Base-by-base conservation (phyloP, 1,140 invertebrate genomes). In the Drosophila aff. region DNA sequence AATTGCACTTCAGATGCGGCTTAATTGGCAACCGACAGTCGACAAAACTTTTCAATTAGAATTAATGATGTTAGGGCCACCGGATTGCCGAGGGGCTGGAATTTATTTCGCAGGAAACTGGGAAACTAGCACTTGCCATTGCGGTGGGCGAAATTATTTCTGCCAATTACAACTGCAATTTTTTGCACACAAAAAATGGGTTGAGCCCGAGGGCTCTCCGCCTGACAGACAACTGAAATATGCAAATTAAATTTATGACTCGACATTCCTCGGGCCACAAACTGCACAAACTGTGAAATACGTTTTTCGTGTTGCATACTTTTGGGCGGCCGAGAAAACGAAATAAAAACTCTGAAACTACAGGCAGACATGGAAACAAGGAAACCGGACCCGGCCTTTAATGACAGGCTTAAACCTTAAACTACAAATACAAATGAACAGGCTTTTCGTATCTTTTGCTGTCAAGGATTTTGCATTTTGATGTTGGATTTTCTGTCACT, bases 41-140 rank as follows among this genome's bases (percentile, higher is more conserved):
- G 62, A 83, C 81, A 73, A 65, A 84, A 83, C 81, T 83, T 83
- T 83, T 76, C 81, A 83, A 83, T 83, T 83, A 83, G 76, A 83
- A 84, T 67, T 84, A 84, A 84, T 84, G 63, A 84, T 80, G 77
- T 84, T 83, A 72, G 72, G 62, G 74, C 23, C 47, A 13, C 36
- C 64, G 57, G 31, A 15, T 43, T 10, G 55, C 59, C 50, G 33
- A n/a, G 62, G 60, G 16, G 43, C 58, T 57, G 44, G 18, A 58
- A 76, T 38, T 53, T 59, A 52, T 40, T 38, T 38, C 47, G 23
- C 21, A 18, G 36, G 49, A 55, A 62, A 44, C 44, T 57, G 76
- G 57, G 15, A 65, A 75, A 73, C 55, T 59, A 63, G 63, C 57
- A 58, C 63, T 74, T 47, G 16, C 50, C 41, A 33, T 38, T 21